These are phyloP conservation scores for Archilochus colubris DNA, from an alignment of 2,113 vertebrate genomes.

Conservation along the genomic window DNA sequence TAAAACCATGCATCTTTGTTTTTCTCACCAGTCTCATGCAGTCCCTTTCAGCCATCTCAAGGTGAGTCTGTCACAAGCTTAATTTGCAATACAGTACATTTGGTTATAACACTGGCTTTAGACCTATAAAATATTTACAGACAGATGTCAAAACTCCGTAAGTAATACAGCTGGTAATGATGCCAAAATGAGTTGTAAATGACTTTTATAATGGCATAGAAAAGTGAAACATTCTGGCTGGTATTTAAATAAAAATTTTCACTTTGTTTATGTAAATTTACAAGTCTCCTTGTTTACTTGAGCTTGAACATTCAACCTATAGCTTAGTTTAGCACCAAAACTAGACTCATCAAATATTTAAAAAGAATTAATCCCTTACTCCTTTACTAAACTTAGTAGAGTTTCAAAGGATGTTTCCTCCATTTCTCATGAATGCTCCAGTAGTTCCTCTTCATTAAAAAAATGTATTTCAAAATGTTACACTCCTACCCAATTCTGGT, in stretches of 20 bases:
- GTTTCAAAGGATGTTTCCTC: not conserved
- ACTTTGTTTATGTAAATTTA: not conserved
- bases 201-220: not conserved
- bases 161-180: not conserved
- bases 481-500: not conserved
- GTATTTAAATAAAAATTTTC: not conserved
- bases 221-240: not conserved
- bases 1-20: not conserved
- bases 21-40: not conserved
- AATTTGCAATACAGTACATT: not conserved
- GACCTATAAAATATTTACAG: not conserved
- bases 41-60: not conserved
- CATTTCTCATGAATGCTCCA: not conserved
- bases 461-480: not conserved
- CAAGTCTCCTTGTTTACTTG: not conserved
- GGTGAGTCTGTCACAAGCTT: not conserved
- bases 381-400: not conserved
- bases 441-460: not conserved
- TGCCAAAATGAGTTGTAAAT: not conserved
- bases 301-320: not conserved
- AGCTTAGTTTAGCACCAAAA: not conserved
- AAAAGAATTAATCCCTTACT: not conserved
- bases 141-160: not conserved
- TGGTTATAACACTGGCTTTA: not conserved
- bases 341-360: not conserved